These are phyloP conservation scores for Aepyceros melampus DNA, from an alignment of 2,113 vertebrate species.

Conservation along the genomic window DNA sequence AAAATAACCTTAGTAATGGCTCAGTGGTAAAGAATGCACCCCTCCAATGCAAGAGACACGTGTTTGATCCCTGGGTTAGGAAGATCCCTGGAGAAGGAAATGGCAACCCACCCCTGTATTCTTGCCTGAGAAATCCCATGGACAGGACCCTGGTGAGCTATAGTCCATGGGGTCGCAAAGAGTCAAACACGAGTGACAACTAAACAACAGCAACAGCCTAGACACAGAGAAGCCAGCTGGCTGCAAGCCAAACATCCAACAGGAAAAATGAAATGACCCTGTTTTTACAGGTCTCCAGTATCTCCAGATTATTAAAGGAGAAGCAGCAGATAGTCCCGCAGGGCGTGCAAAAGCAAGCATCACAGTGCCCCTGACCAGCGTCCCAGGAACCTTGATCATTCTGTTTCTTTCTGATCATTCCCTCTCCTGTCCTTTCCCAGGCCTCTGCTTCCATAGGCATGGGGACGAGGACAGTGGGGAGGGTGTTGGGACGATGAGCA, in stretches of 20 bases:
- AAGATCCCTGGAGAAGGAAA: background rate
- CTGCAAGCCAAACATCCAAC: background rate
- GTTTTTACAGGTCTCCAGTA: background rate
- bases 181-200: background rate
- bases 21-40: background rate
- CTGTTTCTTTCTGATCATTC: background rate
- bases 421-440: background rate
- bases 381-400: background rate
- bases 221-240: background rate
- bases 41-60: background rate
- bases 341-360: background rate
- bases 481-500: background rate
- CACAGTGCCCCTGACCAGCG: too few species aligned
- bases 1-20: background rate
- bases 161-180: background rate
- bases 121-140: background rate
- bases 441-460: background rate
- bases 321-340: background rate
- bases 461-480: background rate
- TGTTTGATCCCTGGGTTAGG: background rate
- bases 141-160: background rate
- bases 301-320: background rate
- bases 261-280: background rate
- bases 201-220: background rate
- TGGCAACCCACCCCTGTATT: background rate